Conservation (phyloP, 2,888 invertebrate species). For the Orchesella flavescens region DNA sequence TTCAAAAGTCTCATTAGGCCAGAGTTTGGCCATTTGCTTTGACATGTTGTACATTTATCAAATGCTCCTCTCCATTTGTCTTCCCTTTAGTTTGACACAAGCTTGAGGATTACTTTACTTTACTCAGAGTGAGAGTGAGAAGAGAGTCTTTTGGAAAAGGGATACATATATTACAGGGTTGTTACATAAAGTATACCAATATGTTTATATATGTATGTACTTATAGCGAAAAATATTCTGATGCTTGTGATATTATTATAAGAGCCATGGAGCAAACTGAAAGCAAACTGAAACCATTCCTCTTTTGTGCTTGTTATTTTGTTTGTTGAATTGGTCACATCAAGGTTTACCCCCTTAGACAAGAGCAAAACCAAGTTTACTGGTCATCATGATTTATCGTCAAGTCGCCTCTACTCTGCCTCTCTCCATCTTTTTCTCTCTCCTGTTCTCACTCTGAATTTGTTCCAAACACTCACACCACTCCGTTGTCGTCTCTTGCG, state of each 20-base stretch:
- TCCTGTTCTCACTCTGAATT: constrained; percentile 49
- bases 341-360: constrained; percentile 69
- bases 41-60: constrained; percentile 72
- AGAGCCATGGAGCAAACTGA: background rate
- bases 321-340: constrained; percentile 66
- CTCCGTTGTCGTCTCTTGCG: constrained; percentile 6
- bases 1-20: constrained; percentile 71
- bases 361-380: constrained; percentile 65
- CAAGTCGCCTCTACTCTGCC: constrained; percentile 53
- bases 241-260: too few relatives aligned
- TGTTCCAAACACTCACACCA: constrained; percentile 32
- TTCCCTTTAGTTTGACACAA: constrained; percentile 67
- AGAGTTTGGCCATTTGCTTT: constrained; percentile 71
- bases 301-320: background rate
- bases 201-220: background rate
- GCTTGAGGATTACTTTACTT: constrained; percentile 64
- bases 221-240: background rate
- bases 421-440: constrained; percentile 1
- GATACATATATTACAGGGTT: background rate
- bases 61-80: constrained; percentile 71
- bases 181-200: background rate
- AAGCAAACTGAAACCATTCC: background rate
- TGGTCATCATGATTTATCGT: constrained; percentile 71
- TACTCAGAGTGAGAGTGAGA: background rate
- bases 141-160: constrained; percentile 15